phyloP scores from a whole-genome alignment of 37 sponge, comb jelly and placozoan genomes.

The Spongilla lacustris region DNA sequence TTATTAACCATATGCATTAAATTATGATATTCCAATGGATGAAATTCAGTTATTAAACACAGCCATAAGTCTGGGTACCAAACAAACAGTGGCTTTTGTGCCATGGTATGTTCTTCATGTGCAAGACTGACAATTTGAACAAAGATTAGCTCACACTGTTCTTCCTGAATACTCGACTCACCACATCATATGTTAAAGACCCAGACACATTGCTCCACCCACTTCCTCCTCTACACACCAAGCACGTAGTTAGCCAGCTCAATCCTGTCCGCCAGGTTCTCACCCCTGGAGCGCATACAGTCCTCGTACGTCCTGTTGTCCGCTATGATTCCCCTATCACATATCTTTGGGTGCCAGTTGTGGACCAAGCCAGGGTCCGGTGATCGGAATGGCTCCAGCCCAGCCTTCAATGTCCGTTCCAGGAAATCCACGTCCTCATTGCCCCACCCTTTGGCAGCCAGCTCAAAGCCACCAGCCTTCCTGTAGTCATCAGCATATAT shows the following conservation, averaged over 20 bases:
- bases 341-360: constrained; percentile 72
- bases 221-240: not conserved
- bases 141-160: too few species aligned
- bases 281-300: constrained; percentile 66
- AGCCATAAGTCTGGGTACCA: too few species aligned
- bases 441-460: constrained; percentile 65
- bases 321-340: constrained; percentile 27
- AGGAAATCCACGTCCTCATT: constrained; percentile 78
- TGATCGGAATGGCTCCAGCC: constrained; percentile 62
- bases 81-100: too few species aligned
- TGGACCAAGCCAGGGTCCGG: constrained; percentile 82
- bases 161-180: too few species aligned
- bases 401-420: constrained; percentile 45
- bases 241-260: constrained; percentile 73
- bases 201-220: not conserved
- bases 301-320: constrained; percentile 33
- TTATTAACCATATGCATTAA: too few species aligned
- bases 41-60: too few species aligned
- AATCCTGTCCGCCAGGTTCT: constrained; percentile 80
- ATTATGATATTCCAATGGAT: too few species aligned
- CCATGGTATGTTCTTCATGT: too few species aligned
- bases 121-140: too few species aligned
- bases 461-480: constrained; percentile 47
- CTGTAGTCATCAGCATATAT: constrained; percentile 74
- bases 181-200: too few species aligned